Conservation (phyloP, 2,888 invertebrate genomes). For the Helobdella robusta region DNA sequence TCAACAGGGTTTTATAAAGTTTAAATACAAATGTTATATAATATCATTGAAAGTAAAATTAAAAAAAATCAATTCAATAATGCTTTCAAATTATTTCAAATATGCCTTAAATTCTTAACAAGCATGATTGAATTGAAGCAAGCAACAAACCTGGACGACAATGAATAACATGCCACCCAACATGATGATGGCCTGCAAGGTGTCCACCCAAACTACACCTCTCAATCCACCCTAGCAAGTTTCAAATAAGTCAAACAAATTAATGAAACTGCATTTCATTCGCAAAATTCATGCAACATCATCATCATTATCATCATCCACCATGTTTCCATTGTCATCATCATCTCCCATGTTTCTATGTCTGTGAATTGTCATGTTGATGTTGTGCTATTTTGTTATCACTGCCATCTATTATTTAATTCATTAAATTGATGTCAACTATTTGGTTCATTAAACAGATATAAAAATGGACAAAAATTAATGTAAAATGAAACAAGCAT, state of each 20-base stretch:
- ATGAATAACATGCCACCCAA: conserved; percentile 44
- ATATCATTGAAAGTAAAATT: conserved; percentile 17
- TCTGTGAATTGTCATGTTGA: too few species aligned
- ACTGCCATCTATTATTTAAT: too few species aligned
- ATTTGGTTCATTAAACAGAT: too few species aligned
- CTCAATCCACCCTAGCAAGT: conserved; percentile 51
- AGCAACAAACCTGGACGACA: conserved; percentile 39
- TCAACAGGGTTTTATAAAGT: neutral
- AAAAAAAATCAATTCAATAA: neutral
- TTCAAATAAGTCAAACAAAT: too few species aligned
- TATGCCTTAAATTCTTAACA: neutral
- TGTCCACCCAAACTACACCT: conserved; percentile 50
- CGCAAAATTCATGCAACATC: conserved; percentile 24
- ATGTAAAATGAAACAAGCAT: too few species aligned
- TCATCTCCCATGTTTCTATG: too few species aligned
- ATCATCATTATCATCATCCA: neutral
- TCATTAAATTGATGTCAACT: too few species aligned
- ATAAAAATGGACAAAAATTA: too few species aligned
- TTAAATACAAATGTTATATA: neutral
- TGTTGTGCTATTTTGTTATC: too few species aligned
- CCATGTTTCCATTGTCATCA: neutral
- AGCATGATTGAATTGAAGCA: neutral
- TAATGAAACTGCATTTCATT: too few species aligned
- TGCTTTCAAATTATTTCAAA: neutral
- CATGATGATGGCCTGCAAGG: conserved; percentile 47